phyloP scores from a whole-genome alignment of 2,888 invertebrate species.

The Hypselothyrea guttata region DNA sequence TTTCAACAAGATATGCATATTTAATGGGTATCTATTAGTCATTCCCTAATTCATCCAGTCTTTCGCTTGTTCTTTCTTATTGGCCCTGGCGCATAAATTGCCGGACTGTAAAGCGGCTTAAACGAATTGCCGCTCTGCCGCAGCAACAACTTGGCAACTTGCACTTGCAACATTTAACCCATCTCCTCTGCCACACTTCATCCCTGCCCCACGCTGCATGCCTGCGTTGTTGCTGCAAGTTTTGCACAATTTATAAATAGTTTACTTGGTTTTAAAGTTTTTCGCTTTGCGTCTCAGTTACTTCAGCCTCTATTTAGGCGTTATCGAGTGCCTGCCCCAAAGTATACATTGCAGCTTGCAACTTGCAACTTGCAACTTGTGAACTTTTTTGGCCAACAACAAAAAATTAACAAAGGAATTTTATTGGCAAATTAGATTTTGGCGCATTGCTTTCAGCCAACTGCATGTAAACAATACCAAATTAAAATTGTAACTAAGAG shows the following conservation, averaged over 20 bases:
- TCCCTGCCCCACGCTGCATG: background rate
- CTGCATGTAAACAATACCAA: background rate
- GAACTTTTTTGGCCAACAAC: constrained; percentile 30
- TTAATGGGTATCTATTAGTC: background rate
- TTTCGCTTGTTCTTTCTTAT: constrained; percentile 3
- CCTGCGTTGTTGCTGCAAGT: constrained; percentile 50
- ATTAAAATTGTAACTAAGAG: background rate
- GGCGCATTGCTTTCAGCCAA: constrained; percentile 47
- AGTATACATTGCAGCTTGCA: constrained; percentile 41
- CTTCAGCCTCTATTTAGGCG: constrained; percentile 34
- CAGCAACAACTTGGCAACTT: constrained; percentile 68
- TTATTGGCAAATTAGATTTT: constrained; percentile 74
- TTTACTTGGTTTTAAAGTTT: constrained; percentile 73
- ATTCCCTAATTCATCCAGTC: background rate
- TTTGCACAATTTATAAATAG: constrained; percentile 71
- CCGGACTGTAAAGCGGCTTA: constrained; percentile 71
- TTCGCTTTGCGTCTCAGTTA: background rate
- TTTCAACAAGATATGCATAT: no score
- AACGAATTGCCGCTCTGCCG: constrained; percentile 71
- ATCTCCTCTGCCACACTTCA: background rate
- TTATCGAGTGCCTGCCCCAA: constrained; percentile 67
- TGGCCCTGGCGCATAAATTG: constrained; percentile 69
- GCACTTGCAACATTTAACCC: constrained; percentile 27
- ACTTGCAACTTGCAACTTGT: constrained; percentile 37
- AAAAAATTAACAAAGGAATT: constrained; percentile 66